These are phyloP conservation scores for Megalopta genalis DNA, from an alignment of 1,140 invertebrate genomes.

Conservation along the genomic window DNA sequence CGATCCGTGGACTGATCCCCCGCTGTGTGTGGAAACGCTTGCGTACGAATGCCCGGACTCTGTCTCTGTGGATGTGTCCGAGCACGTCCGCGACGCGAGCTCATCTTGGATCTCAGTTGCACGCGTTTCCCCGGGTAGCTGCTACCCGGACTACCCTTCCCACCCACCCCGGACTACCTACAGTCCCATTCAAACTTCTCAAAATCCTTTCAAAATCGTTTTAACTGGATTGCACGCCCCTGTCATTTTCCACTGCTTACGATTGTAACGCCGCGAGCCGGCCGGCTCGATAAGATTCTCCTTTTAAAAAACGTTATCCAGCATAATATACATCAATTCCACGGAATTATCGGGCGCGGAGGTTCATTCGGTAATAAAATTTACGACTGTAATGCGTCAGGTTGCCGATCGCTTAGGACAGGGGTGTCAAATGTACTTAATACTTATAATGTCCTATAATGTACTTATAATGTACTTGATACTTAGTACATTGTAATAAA, in stretches of 20 bases:
- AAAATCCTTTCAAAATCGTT: conserved; percentile 15
- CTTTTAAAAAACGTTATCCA: too few relatives aligned
- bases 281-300: too few relatives aligned
- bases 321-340: too few relatives aligned
- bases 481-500: too few relatives aligned
- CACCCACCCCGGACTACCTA: conserved; percentile 9
- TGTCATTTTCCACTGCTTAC: conserved; percentile 11
- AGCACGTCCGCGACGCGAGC: conserved; percentile 31
- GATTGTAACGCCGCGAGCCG: background rate
- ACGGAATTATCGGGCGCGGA: background rate
- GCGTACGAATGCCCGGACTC: background rate
- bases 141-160: background rate
- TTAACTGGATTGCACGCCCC: background rate
- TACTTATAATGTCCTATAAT: too few relatives aligned
- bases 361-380: too few relatives aligned
- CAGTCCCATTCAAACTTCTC: conserved; percentile 20
- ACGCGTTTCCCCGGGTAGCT: background rate
- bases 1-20: conserved; percentile 46
- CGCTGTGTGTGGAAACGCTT: conserved; percentile 33
- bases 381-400: too few relatives aligned
- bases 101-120: conserved; percentile 36
- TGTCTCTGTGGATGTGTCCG: background rate
- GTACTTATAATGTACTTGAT: too few relatives aligned
- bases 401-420: too few relatives aligned
- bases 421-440: too few relatives aligned